Evolutionary conservation across 2,113 vertebrate genomes (phyloP), one percentile per base, ranked within the genome.

Genomic region (Plectropomus leopardus): DNA sequence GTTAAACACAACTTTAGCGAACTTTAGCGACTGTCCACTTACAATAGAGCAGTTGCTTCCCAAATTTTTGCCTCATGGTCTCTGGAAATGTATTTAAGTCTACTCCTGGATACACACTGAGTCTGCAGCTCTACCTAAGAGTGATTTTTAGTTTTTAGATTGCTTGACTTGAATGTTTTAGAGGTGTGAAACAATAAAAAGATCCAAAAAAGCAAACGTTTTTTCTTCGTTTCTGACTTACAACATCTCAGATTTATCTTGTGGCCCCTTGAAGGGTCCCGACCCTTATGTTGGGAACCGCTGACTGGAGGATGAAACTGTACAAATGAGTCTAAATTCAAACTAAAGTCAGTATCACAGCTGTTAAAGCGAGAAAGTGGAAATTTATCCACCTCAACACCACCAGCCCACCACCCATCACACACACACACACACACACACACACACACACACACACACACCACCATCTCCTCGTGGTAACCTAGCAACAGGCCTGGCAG

Each of bases 401-500:
- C 23, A 45, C 17, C 65, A 69, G 21, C 48, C 71, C 48, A 54
- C 69, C 60, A 26, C 70, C 44, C 53, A 48, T 23, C 51, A 45
- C 45, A 61, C 67, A 70, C 44, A 67, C 69, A 72, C 61, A 54
- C 76, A 59, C 45, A 55, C 55, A 69, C 32, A n/a, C 47, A 50
- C 47, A 50, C 47, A 50, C 8, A n/a, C 48, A 50, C 48, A 51
- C 48, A 51, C 50, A 42, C 61, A 73, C 42, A n/a, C 28, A 40
- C 69, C 63, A 65, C 44, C 42, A 75, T 71, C 88, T 86, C 88
- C 83, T 90, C 47, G 1, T 10, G 48, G 90, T 92, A 77, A 80
- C 91, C 82, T 87, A 92, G 92, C 92, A 93, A 93, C 91, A 92
- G 73, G 78, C 79, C 80, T 76, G 86, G 80, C 86, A 88, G 72